These are phyloP conservation scores for Crotalus tigris DNA, from an alignment of 2,113 vertebrate species.

Conservation along the genomic window DNA sequence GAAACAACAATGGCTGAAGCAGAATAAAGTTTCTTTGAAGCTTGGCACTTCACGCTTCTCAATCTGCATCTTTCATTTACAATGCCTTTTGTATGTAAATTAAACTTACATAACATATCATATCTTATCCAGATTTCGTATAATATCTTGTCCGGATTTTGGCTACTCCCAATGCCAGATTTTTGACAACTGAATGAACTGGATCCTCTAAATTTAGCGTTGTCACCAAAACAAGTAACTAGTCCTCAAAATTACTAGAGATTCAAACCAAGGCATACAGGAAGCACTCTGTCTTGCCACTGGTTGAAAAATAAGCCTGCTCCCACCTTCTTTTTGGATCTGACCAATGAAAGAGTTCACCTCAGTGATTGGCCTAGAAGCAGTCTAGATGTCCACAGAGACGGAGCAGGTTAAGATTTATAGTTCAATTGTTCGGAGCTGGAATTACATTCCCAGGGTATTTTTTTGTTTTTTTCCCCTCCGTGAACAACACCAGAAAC, in stretches of 20 bases:
- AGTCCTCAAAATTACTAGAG: not conserved
- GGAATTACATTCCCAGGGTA: not conserved
- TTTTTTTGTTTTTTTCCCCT: not conserved
- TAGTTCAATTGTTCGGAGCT: not conserved
- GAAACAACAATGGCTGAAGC: no score
- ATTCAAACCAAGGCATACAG: not conserved
- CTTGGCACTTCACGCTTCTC: no score
- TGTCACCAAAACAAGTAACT: not conserved
- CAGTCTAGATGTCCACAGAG: not conserved
- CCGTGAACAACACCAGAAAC: not conserved
- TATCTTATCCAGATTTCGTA: not conserved
- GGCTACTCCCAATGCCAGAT: not conserved
- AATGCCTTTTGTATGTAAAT: not conserved
- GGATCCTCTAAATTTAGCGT: not conserved
- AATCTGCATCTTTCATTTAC: not conserved
- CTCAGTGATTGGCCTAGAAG: not conserved
- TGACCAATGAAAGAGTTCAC: not conserved
- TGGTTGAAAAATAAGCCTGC: not conserved
- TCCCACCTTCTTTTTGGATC: not conserved
- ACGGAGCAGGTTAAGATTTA: not conserved
- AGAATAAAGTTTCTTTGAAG: no score
- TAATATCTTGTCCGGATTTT: not conserved
- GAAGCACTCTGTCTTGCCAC: not conserved
- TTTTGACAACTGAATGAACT: not conserved
- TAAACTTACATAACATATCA: not conserved